Conservation (phyloP, 2,888 invertebrate genomes). For the Orthonychiurus folsomi region DNA sequence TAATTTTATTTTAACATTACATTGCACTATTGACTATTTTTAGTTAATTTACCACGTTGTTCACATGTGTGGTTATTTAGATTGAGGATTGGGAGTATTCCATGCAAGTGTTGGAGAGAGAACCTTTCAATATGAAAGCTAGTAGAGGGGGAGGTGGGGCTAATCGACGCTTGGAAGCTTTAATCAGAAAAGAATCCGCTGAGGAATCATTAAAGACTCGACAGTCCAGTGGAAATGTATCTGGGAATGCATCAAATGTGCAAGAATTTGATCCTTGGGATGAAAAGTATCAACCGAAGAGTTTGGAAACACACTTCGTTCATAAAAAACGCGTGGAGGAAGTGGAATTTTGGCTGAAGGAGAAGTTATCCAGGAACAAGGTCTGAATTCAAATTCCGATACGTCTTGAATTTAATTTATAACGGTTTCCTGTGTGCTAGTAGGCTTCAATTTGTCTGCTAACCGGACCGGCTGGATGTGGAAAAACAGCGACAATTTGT, state of each 20-base stretch:
- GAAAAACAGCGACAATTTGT: conserved; percentile 66
- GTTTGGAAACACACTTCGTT: background rate
- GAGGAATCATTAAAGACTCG: no score
- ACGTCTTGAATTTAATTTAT: no score
- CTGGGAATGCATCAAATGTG: background rate
- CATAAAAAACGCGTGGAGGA: background rate
- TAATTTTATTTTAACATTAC: no score
- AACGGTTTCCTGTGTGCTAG: background rate
- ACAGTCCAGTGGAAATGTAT: background rate
- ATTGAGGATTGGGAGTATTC: no score
- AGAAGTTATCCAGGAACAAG: background rate
- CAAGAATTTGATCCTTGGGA: background rate
- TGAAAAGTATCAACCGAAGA: background rate
- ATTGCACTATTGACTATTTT: no score
- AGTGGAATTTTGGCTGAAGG: background rate
- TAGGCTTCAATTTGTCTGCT: conserved; percentile 46
- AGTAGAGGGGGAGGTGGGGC: background rate
- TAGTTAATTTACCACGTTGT: no score
- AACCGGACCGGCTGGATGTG: conserved; percentile 74
- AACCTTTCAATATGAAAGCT: no score
- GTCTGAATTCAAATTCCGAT: background rate
- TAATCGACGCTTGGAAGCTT: background rate
- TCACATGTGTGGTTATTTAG: no score
- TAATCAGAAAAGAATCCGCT: background rate
- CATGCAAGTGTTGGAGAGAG: no score